Conservation (phyloP, 2,888 invertebrate genomes). For the Zele albiditarsus region DNA sequence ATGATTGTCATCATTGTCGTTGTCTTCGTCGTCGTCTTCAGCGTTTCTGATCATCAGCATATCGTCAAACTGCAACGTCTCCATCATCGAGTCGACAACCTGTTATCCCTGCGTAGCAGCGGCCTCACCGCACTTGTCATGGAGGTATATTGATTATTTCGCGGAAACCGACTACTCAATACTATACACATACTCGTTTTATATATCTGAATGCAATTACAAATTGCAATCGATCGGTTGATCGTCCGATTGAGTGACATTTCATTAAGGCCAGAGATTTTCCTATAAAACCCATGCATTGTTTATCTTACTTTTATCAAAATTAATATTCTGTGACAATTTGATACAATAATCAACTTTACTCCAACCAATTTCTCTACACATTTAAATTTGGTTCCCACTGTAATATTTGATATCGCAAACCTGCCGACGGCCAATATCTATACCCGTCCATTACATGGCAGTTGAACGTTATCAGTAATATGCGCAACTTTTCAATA, state of each 20-base stretch:
- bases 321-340: too few species aligned
- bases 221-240: too few species aligned
- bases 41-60: not conserved
- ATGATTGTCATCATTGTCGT: too few species aligned
- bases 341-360: too few species aligned
- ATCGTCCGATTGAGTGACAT: too few species aligned
- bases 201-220: too few species aligned
- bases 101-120: constrained; percentile 57
- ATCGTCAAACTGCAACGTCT: not conserved
- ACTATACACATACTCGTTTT: not conserved
- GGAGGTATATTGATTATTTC: constrained; percentile 54
- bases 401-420: too few species aligned
- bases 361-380: too few species aligned
- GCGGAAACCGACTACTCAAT: constrained; percentile 36
- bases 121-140: constrained; percentile 47
- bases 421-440: not conserved
- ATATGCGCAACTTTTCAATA: not conserved
- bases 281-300: too few species aligned
- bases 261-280: too few species aligned
- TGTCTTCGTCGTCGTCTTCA: constrained; percentile 6
- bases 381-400: too few species aligned
- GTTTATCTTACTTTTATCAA: too few species aligned
- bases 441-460: not conserved
- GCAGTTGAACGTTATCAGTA: not conserved
- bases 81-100: constrained; percentile 56